Evolutionary conservation across 1,140 invertebrate species (phyloP), one percentile per base, ranked within the genome.

Genomic region (Aphis gossypii): DNA sequence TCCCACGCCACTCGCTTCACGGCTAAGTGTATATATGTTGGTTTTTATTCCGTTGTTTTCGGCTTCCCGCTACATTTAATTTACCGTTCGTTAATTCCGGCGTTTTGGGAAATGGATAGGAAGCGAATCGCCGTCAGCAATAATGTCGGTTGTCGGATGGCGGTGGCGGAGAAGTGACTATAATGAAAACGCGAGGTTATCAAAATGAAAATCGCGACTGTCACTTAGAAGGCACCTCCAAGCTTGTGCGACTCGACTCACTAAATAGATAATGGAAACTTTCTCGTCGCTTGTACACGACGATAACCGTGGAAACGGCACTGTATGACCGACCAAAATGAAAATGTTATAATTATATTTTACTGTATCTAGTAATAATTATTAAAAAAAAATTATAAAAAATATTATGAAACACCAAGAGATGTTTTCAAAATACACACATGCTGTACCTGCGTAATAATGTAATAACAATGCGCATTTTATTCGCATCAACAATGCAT

Each of bases 141-240:
- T 76, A 76, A 76, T 76, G 60, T 76, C n/a, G 60, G 30, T 76
- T n/a, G 60, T 76, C 14, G 14, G 60, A n/a, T 1, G 30, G 30
- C 4, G 60, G 30, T 3, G 18, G 60, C 14, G 1, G 14, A 1
- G n/a, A 76, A 76, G n/a, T 14, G 30, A 18, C 60, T 20, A 18
- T n/a, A 76, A 76, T 76, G 30, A 76, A 76, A 76, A 76, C 5
- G 60, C 30, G 60, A 76, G 60, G 60, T 76, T 76, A 76, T 76
- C 60, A 76, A 76, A 76, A 76, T 76, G 30, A 11, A 76, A 76
- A 76, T 76, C 60, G 60, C n/a, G 60, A 76, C 60, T n/a, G 60
- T 76, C 60, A 76, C 30, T 76, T 76, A n/a, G 60, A 76, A n/a
- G 60, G 60, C 60, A 68, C 60, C 60, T 68, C 60, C 60, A 68